Conservation (phyloP, 64 coral and sea anemone species). For the Exaiptasia diaphana region DNA sequence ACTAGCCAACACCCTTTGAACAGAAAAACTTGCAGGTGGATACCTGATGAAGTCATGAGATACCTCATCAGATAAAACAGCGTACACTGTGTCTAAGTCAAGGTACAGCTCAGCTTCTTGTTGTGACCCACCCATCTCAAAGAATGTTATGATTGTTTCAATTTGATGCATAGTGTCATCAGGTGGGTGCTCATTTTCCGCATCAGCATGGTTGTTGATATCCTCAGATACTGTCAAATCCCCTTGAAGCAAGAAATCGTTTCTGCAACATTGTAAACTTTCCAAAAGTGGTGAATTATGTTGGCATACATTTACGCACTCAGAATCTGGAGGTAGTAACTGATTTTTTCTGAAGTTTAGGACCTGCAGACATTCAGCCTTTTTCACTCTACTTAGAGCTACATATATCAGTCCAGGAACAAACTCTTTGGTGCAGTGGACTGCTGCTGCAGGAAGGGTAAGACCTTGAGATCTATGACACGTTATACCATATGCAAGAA, state of each 20-base stretch:
- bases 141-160: neutral
- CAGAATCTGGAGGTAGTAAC: neutral
- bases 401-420: conserved; percentile 30
- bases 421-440: conserved; percentile 28
- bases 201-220: neutral
- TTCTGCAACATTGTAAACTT: neutral
- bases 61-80: neutral
- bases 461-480: conserved; percentile 20
- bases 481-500: conserved; percentile 9
- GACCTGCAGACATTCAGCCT: neutral
- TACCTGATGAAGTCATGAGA: neutral
- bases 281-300: neutral
- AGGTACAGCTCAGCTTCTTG: neutral
- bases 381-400: neutral
- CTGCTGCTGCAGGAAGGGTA: neutral
- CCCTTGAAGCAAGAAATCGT: neutral
- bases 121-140: conserved; percentile 5
- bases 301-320: neutral
- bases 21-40: neutral
- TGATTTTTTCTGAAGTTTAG: neutral
- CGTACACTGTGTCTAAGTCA: conserved; percentile 30
- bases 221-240: conserved; percentile 7
- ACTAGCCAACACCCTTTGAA: neutral
- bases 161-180: neutral
- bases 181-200: neutral